Evolutionary conservation across 2,113 vertebrate species (phyloP).

Genomic region (Festucalex cinctus): DNA sequence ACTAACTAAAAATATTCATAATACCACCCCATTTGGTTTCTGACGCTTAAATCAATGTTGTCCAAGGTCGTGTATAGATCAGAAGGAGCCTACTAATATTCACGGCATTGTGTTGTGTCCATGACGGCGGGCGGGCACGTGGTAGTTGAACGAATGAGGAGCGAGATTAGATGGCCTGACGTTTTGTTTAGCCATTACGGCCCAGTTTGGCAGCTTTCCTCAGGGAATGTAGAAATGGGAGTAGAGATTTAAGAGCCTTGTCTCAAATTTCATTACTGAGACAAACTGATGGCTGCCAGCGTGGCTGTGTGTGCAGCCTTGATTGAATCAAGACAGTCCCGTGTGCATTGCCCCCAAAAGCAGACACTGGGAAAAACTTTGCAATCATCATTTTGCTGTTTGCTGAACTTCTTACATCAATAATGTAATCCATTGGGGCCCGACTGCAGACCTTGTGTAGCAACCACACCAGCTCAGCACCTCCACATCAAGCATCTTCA

Average conservation of each 20-base stretch:
- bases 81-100: constrained; percentile 14
- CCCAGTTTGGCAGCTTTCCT: constrained; percentile 30
- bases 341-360: constrained; percentile 2
- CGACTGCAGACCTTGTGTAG: too few relatives aligned
- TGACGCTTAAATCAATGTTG: constrained; percentile 8
- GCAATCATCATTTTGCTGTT: neutral
- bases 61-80: constrained; percentile 12
- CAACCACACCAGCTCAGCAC: too few relatives aligned
- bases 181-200: constrained; percentile 38
- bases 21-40: neutral
- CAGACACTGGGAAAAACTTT: constrained; percentile 7
- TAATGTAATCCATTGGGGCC: neutral
- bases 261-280: constrained; percentile 43
- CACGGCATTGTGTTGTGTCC: constrained; percentile 7
- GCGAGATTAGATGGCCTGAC: constrained; percentile 13
- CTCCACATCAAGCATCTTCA: too few relatives aligned
- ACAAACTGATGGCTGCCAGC: constrained; percentile 40
- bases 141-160: constrained; percentile 10
- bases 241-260: constrained; percentile 37
- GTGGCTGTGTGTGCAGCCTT: constrained; percentile 18
- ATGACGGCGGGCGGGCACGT: neutral
- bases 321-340: constrained; percentile 26
- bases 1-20: neutral
- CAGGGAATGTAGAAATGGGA: constrained; percentile 31
- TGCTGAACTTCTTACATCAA: neutral